Conservation (phyloP, 2,888 invertebrate genomes). For the Drosophila atroscutellata region DNA sequence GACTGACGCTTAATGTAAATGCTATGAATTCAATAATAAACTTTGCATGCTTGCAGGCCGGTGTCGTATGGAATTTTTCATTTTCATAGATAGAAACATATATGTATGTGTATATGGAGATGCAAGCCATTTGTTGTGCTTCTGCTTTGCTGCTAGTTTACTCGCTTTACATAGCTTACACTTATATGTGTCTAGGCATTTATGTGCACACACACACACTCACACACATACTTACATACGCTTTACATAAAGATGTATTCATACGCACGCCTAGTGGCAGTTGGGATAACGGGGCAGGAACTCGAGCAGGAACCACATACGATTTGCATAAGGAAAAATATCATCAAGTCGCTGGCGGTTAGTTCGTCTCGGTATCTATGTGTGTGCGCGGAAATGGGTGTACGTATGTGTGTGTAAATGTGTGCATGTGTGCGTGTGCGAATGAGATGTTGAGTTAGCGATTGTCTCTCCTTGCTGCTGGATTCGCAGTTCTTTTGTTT, state of each 20-base stretch:
- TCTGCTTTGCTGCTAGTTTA: slow-evolving; percentile 45
- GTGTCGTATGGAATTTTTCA: slow-evolving; percentile 67
- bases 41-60: slow-evolving; percentile 50
- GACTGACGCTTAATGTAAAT: slow-evolving; percentile 16
- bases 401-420: slow-evolving; percentile 6
- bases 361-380: slow-evolving; percentile 30
- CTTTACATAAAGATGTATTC: slow-evolving; percentile 60
- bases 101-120: slow-evolving; percentile 2
- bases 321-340: slow-evolving; percentile 75
- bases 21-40: slow-evolving; percentile 59
- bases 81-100: slow-evolving; percentile 48
- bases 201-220: background rate
- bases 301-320: slow-evolving; percentile 61
- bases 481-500: slow-evolving; percentile 67
- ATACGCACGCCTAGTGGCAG: slow-evolving; percentile 69
- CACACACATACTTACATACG: background rate
- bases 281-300: slow-evolving; percentile 50
- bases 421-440: slow-evolving; percentile 28
- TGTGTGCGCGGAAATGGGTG: slow-evolving; percentile 1
- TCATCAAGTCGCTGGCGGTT: slow-evolving; percentile 63
- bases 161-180: slow-evolving; percentile 53
- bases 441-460: slow-evolving; percentile 74
- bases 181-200: slow-evolving; percentile 14
- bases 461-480: slow-evolving; percentile 69
- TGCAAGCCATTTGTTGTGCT: slow-evolving; percentile 39